Evolutionary conservation across 2,797 vertebrate species (phyloP).

Genomic region (Dallia pectoralis): DNA sequence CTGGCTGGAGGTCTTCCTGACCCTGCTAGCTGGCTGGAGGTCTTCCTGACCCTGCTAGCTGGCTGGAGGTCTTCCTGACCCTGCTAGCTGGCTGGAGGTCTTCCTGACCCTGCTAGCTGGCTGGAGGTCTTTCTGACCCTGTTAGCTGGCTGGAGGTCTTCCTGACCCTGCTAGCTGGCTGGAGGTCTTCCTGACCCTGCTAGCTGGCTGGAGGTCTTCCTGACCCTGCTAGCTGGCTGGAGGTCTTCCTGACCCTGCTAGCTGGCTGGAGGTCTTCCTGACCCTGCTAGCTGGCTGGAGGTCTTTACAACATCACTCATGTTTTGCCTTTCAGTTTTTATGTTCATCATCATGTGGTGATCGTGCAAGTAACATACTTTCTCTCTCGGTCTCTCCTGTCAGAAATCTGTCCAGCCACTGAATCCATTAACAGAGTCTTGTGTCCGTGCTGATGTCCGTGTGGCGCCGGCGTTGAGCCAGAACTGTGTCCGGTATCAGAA

Average conservation of each 20-base stretch:
- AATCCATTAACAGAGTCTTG: constrained; percentile 77
- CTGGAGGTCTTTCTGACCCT: constrained; percentile 53
- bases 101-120: constrained; percentile 16
- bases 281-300: constrained; percentile 43
- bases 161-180: constrained; percentile 21
- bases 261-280: constrained; percentile 48
- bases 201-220: constrained; percentile 53
- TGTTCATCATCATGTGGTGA: constrained; percentile 52
- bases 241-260: constrained; percentile 47
- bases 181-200: constrained; percentile 51
- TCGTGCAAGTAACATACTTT: background rate
- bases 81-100: constrained; percentile 48
- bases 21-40: constrained; percentile 41
- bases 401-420: constrained; percentile 70
- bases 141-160: constrained; percentile 51
- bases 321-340: constrained; percentile 38
- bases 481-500: constrained; percentile 78
- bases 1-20: constrained; percentile 56
- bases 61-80: constrained; percentile 57
- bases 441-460: constrained; percentile 88
- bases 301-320: constrained; percentile 37
- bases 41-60: constrained; percentile 35
- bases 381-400: constrained; percentile 19
- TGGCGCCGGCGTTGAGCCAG: constrained; percentile 79
- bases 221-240: constrained; percentile 31